Base-by-base conservation (phyloP, 1,140 invertebrate species). In the Ectropis grisescens region DNA sequence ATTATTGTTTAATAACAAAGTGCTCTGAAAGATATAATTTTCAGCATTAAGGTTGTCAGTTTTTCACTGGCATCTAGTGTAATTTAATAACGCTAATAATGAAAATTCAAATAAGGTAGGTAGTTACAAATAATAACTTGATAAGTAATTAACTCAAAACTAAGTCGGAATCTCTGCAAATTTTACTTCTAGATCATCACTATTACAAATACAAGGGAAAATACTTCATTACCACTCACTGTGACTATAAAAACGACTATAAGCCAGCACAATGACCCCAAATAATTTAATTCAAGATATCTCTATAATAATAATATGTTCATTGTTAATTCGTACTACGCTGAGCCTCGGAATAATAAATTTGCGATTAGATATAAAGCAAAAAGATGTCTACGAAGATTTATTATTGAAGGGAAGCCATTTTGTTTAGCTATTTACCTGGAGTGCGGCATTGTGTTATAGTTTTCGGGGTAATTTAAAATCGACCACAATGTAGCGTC, bases 281-380 rank as follows among this genome's bases (percentile, higher is more conserved):
- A n/a, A 40, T 65, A 55, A 70, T 68, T 72, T 69, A 67, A 62
- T 55, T 34, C 50, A 44, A 32, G 51, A 55, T 60, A 57, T 64
- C 44, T 62, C 53, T 65, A 42, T 66, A 68, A 75, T 72, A 71
- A 75, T 72, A 76, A 40, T 66, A 62, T 71, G 67, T 64, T 55
- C 60, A 67, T 78, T 78, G 72, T 81, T 74, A 80, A 70, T 74
- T 68, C 53, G 39, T 64, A 80, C 54, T 42, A 67, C 50, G 36
- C 44, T 45, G 47, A 57, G 69, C 76, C 74, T 69, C 43, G 41
- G 29, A 57, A 70, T 62, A 71, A 83, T 83, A 83, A 83, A 83
- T 83, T 70, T 58, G 26, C 70, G 78, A 82, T 83, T 83, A 82
- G 67, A 58, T 61, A 52, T 61, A 67, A 70, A 60, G 59, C 34